phyloP scores from a whole-genome alignment of 2,888 invertebrate species.

The Allacma fusca region DNA sequence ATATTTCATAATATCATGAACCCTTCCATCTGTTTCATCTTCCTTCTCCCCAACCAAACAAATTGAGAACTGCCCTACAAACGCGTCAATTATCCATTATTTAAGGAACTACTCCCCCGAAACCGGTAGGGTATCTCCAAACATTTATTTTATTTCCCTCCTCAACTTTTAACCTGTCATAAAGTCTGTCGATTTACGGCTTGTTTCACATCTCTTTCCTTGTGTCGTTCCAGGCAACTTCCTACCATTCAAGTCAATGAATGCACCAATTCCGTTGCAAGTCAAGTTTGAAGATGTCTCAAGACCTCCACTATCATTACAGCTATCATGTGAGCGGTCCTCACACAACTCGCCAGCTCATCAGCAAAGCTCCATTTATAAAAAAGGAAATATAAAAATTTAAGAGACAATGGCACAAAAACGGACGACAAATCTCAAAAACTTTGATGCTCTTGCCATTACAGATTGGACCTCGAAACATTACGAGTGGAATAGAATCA shows the following conservation, averaged over 20 bases:
- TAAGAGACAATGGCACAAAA: too few species aligned
- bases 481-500: too few species aligned
- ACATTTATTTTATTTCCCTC: slow-evolving; percentile 33
- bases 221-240: slow-evolving; percentile 30
- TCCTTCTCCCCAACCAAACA: slow-evolving; percentile 11
- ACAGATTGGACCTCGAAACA: too few species aligned
- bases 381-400: too few species aligned
- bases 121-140: slow-evolving; percentile 19
- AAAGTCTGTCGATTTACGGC: slow-evolving; percentile 33
- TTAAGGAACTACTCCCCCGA: slow-evolving; percentile 31
- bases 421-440: too few species aligned
- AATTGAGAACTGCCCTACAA: slow-evolving; percentile 31
- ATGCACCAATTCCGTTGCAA: slow-evolving; percentile 20
- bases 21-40: slow-evolving; percentile 36
- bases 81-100: slow-evolving; percentile 42
- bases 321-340: neutral
- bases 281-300: slow-evolving; percentile 16
- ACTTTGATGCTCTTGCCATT: too few species aligned
- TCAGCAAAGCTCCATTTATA: too few species aligned
- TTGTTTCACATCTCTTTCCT: slow-evolving; percentile 16
- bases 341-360: neutral
- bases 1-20: slow-evolving; percentile 38
- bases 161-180: slow-evolving; percentile 29
- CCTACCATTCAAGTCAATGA: slow-evolving; percentile 39
- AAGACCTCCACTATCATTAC: neutral